Evolutionary conservation across 2,113 vertebrate genomes (phyloP).

Genomic region (Alosa alosa): DNA sequence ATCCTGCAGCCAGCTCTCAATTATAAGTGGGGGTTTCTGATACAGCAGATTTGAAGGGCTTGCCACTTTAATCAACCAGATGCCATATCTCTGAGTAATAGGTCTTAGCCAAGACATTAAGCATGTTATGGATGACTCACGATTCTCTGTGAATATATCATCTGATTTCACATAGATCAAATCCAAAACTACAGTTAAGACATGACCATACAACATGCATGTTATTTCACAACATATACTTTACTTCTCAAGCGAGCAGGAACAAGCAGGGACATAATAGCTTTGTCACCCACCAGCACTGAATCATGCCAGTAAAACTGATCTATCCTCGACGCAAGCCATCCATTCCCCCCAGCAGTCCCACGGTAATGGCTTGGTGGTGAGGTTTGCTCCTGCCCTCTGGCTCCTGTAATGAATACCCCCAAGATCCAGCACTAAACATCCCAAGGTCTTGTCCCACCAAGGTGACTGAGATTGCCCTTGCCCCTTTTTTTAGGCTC

Average conservation of each 20-base stretch:
- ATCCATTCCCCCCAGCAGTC: background rate
- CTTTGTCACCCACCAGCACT: background rate
- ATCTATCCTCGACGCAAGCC: background rate
- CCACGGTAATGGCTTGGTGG: background rate
- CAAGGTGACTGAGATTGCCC: background rate
- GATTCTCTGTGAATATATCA: too few relatives aligned
- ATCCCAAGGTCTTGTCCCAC: background rate
- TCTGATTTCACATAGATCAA: too few relatives aligned
- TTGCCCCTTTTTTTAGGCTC: constrained; percentile 13
- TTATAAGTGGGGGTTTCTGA: background rate
- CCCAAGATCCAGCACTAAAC: background rate
- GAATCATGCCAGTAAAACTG: background rate
- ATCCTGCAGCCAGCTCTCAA: background rate
- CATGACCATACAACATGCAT: background rate
- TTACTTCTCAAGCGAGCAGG: background rate
- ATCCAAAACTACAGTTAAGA: background rate
- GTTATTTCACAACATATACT: background rate
- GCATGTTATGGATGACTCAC: too few relatives aligned
- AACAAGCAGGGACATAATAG: background rate
- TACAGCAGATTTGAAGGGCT: background rate
- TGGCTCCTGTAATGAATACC: background rate
- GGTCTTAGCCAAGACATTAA: too few relatives aligned
- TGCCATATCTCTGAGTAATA: background rate
- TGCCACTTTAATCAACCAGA: background rate
- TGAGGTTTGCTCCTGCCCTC: background rate